A percentile compares a stretch with the other conserved stretches of the same genome.
phyloP scores from a whole-genome alignment of 2,888 invertebrate species.

The Cataglyphis rosenhaueri region DNA sequence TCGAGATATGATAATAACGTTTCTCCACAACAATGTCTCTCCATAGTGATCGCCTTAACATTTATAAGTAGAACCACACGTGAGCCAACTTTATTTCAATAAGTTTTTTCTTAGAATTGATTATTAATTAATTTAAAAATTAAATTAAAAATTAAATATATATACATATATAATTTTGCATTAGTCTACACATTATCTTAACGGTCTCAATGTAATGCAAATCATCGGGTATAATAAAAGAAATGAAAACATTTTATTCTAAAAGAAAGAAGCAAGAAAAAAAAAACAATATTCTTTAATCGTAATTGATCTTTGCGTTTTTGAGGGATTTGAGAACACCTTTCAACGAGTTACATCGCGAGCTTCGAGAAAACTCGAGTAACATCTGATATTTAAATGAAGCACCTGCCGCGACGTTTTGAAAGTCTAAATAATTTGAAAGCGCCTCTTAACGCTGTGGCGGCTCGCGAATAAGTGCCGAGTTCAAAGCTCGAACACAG shows the following conservation, averaged over 20 bases:
- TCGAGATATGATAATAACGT: constrained; percentile 10
- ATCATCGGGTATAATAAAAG: neutral
- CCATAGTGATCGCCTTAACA: neutral
- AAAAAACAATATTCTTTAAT: neutral
- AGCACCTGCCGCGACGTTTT: constrained; percentile 38
- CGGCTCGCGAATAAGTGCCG: neutral
- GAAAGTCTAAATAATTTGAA: constrained; percentile 52
- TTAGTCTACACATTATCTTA: neutral
- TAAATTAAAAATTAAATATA: neutral
- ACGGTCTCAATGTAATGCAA: neutral
- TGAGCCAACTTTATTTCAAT: neutral
- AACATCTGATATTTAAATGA: constrained; percentile 44
- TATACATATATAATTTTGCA: neutral
- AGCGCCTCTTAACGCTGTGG: constrained; percentile 40
- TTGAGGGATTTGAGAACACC: neutral
- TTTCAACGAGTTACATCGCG: constrained; percentile 38
- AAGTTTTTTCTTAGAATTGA: neutral
- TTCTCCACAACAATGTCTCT: neutral
- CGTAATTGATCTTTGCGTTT: neutral
- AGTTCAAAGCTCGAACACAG: constrained; percentile 20
- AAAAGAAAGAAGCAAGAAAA: neutral
- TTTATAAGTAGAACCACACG: neutral
- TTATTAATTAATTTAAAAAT: neutral
- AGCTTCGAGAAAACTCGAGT: constrained; percentile 26
- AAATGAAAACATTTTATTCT: neutral